Evolutionary conservation across 2,888 invertebrate genomes (phyloP).

Genomic region (Meiosimyza platycephala): DNA sequence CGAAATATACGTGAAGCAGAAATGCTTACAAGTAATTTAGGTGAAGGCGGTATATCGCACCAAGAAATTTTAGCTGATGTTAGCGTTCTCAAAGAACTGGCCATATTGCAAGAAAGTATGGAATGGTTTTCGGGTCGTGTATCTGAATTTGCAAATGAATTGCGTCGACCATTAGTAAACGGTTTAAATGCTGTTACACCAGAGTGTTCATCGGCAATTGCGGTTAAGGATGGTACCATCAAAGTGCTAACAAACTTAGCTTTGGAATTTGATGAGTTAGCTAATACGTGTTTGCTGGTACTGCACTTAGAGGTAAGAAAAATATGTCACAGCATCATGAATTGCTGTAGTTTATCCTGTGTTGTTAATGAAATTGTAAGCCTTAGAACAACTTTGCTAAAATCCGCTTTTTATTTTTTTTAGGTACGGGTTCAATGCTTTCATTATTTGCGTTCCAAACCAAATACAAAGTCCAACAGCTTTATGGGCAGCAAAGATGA

Average conservation of each 20-base stretch:
- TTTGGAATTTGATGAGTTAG: constrained; percentile 86
- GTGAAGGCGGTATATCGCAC: constrained; percentile 85
- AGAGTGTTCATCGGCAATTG: constrained; percentile 59
- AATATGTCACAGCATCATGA: background rate
- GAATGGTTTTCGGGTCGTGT: constrained; percentile 84
- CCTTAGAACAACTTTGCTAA: too few species aligned
- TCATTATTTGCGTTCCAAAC: constrained; percentile 81
- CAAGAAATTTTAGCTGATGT: constrained; percentile 90
- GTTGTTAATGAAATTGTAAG: too few species aligned
- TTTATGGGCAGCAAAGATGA: constrained; percentile 72
- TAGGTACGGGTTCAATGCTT: constrained; percentile 94
- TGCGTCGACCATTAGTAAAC: constrained; percentile 69
- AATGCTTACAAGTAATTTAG: constrained; percentile 90
- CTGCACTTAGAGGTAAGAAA: constrained; percentile 86
- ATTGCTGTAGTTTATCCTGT: too few species aligned
- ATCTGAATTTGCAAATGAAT: constrained; percentile 71
- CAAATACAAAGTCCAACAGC: constrained; percentile 56
- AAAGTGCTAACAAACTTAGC: constrained; percentile 78
- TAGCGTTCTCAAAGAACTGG: constrained; percentile 83
- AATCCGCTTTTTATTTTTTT: constrained; percentile 48
- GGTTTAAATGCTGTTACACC: constrained; percentile 55
- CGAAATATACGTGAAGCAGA: constrained; percentile 90
- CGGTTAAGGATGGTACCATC: constrained; percentile 71
- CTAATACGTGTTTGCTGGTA: constrained; percentile 90
- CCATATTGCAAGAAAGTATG: constrained; percentile 92